Conservation (phyloP, 2,797 vertebrate genomes). For the Toxotes lorentzi region DNA sequence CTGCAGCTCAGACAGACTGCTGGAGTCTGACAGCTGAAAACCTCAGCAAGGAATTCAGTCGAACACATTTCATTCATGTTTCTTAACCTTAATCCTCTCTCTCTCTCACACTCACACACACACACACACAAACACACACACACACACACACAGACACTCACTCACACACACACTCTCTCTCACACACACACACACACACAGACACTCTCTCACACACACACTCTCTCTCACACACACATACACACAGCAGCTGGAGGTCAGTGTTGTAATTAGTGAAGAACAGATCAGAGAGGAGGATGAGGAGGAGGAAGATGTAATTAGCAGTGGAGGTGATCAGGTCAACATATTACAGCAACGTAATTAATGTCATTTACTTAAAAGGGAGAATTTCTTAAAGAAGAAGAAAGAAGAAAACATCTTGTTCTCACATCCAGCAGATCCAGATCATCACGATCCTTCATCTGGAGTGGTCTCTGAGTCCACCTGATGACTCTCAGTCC, state of each 20-base stretch:
- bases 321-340: neutral
- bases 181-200: neutral
- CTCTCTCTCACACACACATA: neutral
- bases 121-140: neutral
- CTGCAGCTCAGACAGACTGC: too few species aligned
- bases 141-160: too few species aligned
- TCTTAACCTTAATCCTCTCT: neutral
- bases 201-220: too few species aligned
- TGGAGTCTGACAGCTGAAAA: neutral
- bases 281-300: slow-evolving; percentile 25
- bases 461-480: too few species aligned
- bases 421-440: too few species aligned
- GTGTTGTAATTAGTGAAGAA: slow-evolving; percentile 36
- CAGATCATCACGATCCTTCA: too few species aligned
- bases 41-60: neutral
- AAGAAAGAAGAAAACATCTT: too few species aligned
- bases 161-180: too few species aligned
- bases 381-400: too few species aligned
- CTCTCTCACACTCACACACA: neutral
- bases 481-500: too few species aligned
- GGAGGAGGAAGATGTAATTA: slow-evolving; percentile 12
- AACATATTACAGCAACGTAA: neutral
- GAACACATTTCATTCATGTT: neutral
- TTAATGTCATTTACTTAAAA: neutral
- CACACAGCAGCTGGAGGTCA: slow-evolving; percentile 21